Base-by-base conservation (phyloP, 2,113 vertebrate species). In the Zootoca vivipara region DNA sequence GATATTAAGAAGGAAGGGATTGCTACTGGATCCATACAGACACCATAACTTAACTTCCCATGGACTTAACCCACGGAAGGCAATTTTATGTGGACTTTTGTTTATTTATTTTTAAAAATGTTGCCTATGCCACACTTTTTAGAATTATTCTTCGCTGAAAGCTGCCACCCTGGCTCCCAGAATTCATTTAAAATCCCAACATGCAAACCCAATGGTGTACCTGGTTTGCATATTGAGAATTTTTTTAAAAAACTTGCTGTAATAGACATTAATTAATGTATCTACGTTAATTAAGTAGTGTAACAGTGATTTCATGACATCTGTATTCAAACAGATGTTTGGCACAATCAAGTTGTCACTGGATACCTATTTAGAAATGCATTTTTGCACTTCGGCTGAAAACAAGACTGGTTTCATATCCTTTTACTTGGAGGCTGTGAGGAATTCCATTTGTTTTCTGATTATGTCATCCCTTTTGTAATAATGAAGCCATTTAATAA, bases 361-460 rank as follows among this genome's bases (percentile, higher is more conserved):
- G 40, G 5, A 78, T 38, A 24, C 10, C 35, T 85, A 40, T 64
- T 38, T 86, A 58, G 26, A 85, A 42, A 46, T 86, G 28, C 30
- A 67, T 22, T 24, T 26, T 78, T 70, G 65, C 7, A 20, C 40
- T 70, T 67, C 18, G 42, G 38, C 30, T 78, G 28, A 85, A 78
- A 62, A 38, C 56, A 62, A 86, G 38, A 46, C 38, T 30, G 28
- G 0, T 87, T 74, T 10, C 75, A 20, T 80, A 78, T 72, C 18
- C 64, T 67, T 78, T 12, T 83, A 9, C 38, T 89, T 82, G 20
- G 33, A 30, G 73, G 4, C 28, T 92, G 4, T 90, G n/a, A 15
- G 42, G 56, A 88, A 26, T 89, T 83, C 90, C 15, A 56, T 28
- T 85, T 89, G 46, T 52, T 56, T 56, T 77, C 30, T 79, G 82